phyloP scores from a whole-genome alignment of 2,113 vertebrate species.

The Rattus rattus region DNA sequence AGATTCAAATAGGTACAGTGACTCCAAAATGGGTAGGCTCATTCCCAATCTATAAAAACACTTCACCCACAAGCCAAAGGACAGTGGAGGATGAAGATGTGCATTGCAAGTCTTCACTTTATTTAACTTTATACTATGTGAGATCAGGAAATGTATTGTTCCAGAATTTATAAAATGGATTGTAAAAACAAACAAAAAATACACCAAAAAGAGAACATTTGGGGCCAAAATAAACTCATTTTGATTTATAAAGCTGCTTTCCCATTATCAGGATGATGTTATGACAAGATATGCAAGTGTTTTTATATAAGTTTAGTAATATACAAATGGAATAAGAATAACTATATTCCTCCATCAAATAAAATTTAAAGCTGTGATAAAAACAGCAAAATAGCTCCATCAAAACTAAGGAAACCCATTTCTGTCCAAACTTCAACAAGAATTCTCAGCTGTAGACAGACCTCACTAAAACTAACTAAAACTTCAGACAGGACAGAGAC shows the following conservation, averaged over 20 bases:
- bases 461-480: neutral
- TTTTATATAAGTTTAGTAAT: neutral
- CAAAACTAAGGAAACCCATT: slow-evolving; percentile 19
- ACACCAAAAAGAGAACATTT: neutral
- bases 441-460: neutral
- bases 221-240: neutral
- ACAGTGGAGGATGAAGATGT: neutral
- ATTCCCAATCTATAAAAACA: neutral
- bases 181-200: neutral
- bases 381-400: neutral
- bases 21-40: neutral
- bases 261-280: slow-evolving; percentile 10
- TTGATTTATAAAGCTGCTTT: neutral
- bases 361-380: slow-evolving; percentile 19
- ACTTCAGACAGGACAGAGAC: neutral
- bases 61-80: neutral
- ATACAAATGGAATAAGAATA: neutral
- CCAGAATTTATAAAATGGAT: slow-evolving; percentile 8
- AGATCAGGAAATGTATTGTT: neutral
- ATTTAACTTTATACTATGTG: neutral
- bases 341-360: neutral
- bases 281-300: neutral
- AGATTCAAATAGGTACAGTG: neutral
- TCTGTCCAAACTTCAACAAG: neutral
- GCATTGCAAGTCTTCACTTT: neutral